Percentiles rank a stretch among this genome's conserved stretches.
Evolutionary conservation across 2,113 vertebrate genomes (phyloP).

Genomic region (Irena cyanogastra): DNA sequence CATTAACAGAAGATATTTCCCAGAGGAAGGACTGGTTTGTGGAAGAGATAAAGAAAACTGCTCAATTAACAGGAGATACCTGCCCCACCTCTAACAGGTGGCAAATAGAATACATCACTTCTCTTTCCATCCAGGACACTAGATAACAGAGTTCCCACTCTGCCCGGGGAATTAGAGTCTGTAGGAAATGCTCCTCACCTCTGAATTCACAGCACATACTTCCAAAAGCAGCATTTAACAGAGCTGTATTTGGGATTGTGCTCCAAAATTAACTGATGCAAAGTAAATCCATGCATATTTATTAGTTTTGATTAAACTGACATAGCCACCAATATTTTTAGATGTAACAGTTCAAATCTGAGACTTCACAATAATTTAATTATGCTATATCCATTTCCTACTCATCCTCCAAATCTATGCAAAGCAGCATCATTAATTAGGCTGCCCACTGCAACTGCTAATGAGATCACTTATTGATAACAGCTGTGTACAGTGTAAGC

Average conservation of each 20-base stretch:
- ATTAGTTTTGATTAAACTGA: not conserved
- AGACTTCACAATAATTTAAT: not conserved
- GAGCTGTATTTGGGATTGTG: not conserved
- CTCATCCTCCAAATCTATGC: not conserved
- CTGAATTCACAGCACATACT: not conserved
- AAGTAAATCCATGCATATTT: not conserved
- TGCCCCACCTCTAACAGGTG: no score
- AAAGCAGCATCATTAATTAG: not conserved
- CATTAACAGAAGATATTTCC: no score
- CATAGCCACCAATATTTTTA: not conserved
- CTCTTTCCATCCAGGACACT: no score
- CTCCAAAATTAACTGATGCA: not conserved
- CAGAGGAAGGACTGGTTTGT: no score
- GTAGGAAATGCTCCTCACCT: not conserved
- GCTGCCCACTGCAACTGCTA: not conserved
- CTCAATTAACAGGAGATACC: no score
- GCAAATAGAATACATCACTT: no score
- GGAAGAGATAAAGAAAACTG: no score
- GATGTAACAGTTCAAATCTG: not conserved
- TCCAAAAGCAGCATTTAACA: not conserved
- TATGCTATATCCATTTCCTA: not conserved
- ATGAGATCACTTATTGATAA: conserved; percentile 1
- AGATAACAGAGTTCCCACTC: not conserved
- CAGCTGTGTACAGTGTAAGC: not conserved
- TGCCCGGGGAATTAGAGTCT: not conserved